Percentiles rank a stretch among this genome's conserved stretches.
Conservation (phyloP, 2,113 vertebrate genomes). For the Lophura nycthemera region DNA sequence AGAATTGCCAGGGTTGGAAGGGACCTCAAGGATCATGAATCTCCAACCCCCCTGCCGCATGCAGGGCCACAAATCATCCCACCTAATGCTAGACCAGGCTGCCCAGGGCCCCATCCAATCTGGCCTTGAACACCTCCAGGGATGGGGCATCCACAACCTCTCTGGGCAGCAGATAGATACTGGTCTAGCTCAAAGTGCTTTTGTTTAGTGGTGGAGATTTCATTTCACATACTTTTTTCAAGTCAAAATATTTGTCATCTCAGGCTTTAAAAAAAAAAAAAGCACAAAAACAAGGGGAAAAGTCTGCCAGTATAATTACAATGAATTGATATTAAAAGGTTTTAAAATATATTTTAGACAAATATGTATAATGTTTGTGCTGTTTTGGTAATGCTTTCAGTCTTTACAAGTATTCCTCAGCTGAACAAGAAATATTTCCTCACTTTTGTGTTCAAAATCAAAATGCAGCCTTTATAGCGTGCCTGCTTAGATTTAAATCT, state of each 20-base stretch:
- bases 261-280: background rate
- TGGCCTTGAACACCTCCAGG: no score
- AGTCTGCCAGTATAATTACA: background rate
- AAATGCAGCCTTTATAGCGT: background rate
- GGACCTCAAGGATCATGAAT: no score
- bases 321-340: background rate
- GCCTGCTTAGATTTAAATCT: background rate
- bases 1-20: no score
- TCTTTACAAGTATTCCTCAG: background rate
- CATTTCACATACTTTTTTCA: background rate
- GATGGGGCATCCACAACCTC: no score
- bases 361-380: background rate
- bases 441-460: background rate
- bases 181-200: background rate
- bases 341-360: background rate
- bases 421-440: background rate
- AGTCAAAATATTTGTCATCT: background rate
- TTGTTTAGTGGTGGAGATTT: background rate
- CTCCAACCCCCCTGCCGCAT: no score
- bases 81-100: no score
- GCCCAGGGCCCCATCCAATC: no score
- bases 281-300: background rate
- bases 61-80: no score
- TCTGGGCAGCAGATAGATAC: no score
- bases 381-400: background rate